A percentile compares a stretch with the other conserved stretches of the same genome.
These are phyloP conservation scores for Cebidichthys violaceus DNA, from an alignment of 2,113 vertebrate species.

Conservation along the genomic window DNA sequence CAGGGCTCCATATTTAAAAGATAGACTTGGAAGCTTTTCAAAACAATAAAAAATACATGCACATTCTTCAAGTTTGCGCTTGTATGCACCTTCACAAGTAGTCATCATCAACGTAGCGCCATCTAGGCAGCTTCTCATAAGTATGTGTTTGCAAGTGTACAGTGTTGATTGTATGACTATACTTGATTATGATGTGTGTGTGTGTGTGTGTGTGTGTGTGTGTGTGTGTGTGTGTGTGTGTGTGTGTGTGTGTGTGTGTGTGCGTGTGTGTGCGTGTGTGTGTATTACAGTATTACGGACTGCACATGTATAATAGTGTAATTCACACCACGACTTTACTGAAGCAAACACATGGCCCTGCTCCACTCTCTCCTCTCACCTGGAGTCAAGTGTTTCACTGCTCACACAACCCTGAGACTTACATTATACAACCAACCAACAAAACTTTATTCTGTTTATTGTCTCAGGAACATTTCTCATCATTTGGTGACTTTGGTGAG, in stretches of 20 bases:
- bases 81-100: no score
- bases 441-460: not conserved
- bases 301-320: slow-evolving; percentile 27
- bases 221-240: slow-evolving; percentile 6
- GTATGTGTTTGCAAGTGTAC: not conserved
- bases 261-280: not conserved
- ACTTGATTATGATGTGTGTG: not conserved
- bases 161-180: slow-evolving; percentile 12
- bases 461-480: not conserved
- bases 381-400: slow-evolving; percentile 21
- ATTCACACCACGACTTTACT: slow-evolving; percentile 22
- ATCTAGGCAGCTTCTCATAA: not conserved
- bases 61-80: no score
- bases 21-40: no score
- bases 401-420: not conserved
- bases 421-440: not conserved
- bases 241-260: slow-evolving; percentile 3
- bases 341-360: not conserved
- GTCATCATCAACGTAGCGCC: no score
- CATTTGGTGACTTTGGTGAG: not conserved
- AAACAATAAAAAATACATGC: no score
- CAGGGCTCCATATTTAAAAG: no score
- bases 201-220: not conserved
- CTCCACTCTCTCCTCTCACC: slow-evolving; percentile 21
- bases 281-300: slow-evolving; percentile 11